Percentiles rank a stretch among this genome's conserved stretches.
These are phyloP conservation scores for Malurus elegans DNA, from an alignment of 2,113 vertebrate species.

Conservation along the genomic window DNA sequence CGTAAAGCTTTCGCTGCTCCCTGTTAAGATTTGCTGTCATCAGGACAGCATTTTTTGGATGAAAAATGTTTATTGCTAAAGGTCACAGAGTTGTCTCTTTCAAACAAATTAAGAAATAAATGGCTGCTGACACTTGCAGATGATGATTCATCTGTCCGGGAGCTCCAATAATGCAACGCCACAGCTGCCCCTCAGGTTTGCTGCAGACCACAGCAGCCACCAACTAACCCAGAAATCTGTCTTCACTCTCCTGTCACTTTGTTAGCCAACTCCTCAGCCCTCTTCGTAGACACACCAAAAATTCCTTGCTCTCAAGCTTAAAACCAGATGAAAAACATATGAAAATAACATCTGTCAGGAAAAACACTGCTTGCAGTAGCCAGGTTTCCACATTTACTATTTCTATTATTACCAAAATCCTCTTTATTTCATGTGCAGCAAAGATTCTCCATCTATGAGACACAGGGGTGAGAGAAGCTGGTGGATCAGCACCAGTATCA, in stretches of 20 bases:
- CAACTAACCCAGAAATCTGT: constrained; percentile 1
- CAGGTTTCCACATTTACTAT: not conserved
- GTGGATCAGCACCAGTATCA: not conserved
- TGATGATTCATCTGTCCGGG: constrained; percentile 16
- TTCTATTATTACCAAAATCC: not conserved
- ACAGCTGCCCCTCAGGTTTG: constrained; percentile 32
- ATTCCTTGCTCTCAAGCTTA: not conserved
- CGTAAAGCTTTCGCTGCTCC: not conserved
- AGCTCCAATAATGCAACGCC: not conserved
- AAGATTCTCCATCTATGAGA: not conserved
- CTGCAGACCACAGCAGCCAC: constrained; percentile 11
- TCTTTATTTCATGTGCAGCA: not conserved
- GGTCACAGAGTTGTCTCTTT: constrained; percentile 13
- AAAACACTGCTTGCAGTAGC: not conserved
- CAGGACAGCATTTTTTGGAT: not conserved
- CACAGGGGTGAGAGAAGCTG: not conserved
- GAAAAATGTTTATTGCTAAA: constrained; percentile 43
- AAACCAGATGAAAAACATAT: not conserved
- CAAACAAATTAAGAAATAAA: constrained; percentile 25
- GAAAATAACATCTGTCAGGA: not conserved
- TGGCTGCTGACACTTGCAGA: constrained; percentile 20
- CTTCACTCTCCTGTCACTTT: not conserved
- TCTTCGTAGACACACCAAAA: not conserved
- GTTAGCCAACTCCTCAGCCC: not conserved
- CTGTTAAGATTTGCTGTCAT: constrained; percentile 1